phyloP scores from a whole-genome alignment of 1,140 invertebrate genomes.

The Aphelenchoides avenae region DNA sequence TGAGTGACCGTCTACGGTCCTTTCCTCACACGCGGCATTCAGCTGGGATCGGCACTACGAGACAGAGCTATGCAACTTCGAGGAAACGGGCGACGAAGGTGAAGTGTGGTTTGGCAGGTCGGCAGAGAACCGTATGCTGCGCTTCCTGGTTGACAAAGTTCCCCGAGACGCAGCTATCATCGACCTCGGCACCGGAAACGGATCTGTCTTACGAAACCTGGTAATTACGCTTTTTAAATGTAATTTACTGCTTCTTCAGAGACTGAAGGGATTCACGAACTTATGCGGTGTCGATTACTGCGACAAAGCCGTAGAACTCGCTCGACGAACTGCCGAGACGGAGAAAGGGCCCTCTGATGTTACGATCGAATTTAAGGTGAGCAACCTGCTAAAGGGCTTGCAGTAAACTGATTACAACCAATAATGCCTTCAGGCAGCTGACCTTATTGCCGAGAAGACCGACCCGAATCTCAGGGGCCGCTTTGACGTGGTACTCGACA shows the following conservation, averaged over 20 bases:
- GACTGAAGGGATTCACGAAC: conserved; percentile 69
- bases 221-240: conserved; percentile 57
- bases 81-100: conserved; percentile 77
- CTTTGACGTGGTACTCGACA: conserved; percentile 70
- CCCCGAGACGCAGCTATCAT: conserved; percentile 57
- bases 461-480: conserved; percentile 8
- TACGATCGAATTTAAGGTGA: conserved; percentile 9
- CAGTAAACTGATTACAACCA: no score
- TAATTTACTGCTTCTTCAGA: conserved; percentile 54
- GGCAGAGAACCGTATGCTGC: conserved; percentile 70
- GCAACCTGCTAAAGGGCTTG: no score
- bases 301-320: conserved; percentile 71
- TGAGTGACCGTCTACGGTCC: conserved; percentile 60
- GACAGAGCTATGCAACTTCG: conserved; percentile 76
- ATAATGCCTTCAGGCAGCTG: conserved; percentile 62
- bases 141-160: conserved; percentile 62
- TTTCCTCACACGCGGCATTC: conserved; percentile 12
- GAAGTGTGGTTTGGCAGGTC: conserved; percentile 81
- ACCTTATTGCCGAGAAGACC: conserved; percentile 63
- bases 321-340: conserved; percentile 67
- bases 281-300: conserved; percentile 80
- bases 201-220: conserved; percentile 74
- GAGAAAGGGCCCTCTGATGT: conserved; percentile 50
- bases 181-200: conserved; percentile 83
- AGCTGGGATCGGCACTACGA: conserved; percentile 79